phyloP scores from a whole-genome alignment of 2,888 invertebrate species.

The Orthosia gothica region DNA sequence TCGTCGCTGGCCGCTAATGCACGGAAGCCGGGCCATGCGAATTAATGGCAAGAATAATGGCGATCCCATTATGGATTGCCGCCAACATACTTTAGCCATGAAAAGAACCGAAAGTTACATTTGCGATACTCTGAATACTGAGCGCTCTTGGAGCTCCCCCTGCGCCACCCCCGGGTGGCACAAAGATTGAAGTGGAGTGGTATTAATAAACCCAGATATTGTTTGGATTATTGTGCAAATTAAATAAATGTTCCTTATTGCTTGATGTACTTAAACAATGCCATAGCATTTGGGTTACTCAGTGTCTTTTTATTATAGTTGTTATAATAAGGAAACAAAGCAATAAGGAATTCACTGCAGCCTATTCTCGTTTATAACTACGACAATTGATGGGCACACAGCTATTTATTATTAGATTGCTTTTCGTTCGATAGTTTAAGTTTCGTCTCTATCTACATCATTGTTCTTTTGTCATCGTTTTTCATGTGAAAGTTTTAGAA shows the following conservation, averaged over 20 bases:
- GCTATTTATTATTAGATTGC: slow-evolving; percentile 11
- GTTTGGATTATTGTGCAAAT: slow-evolving; percentile 73
- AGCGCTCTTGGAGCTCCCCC: slow-evolving; percentile 82
- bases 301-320: slow-evolving; percentile 38
- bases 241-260: slow-evolving; percentile 69
- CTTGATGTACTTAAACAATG: slow-evolving; percentile 53
- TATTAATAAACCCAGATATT: slow-evolving; percentile 75
- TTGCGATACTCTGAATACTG: slow-evolving; percentile 92
- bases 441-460: slow-evolving; percentile 75
- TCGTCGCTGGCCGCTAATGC: slow-evolving; percentile 89
- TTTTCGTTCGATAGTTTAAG: slow-evolving; percentile 47
- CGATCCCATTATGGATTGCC: slow-evolving; percentile 92
- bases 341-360: slow-evolving; percentile 29
- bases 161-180: slow-evolving; percentile 74
- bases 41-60: slow-evolving; percentile 92
- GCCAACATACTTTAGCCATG: slow-evolving; percentile 92
- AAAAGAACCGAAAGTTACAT: slow-evolving; percentile 92
- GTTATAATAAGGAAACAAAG: slow-evolving; percentile 19
- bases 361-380: slow-evolving; percentile 36
- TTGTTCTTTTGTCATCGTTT: slow-evolving; percentile 86
- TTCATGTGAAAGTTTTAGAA: slow-evolving; percentile 89
- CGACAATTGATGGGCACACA: slow-evolving; percentile 14
- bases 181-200: slow-evolving; percentile 77
- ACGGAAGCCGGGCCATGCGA: slow-evolving; percentile 91
- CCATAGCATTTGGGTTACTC: slow-evolving; percentile 40